These are phyloP conservation scores for Campoletis raptor DNA, from an alignment of 2,888 invertebrate genomes.

Conservation along the genomic window DNA sequence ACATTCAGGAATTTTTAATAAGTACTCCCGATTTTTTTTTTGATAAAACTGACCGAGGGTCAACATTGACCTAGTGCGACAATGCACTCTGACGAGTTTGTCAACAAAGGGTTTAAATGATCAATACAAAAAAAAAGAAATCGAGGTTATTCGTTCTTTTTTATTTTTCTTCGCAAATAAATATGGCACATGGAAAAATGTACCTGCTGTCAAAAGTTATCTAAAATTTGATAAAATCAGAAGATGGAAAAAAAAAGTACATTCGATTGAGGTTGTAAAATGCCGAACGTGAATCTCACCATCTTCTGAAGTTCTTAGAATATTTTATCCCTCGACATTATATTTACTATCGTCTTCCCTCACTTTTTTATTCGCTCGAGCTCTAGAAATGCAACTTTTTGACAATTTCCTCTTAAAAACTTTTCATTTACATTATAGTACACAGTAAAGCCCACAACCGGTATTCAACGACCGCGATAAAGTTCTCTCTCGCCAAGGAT, in stretches of 20 bases:
- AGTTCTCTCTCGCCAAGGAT: conserved; percentile 37
- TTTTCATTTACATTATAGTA: conserved; percentile 51
- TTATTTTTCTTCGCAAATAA: neutral
- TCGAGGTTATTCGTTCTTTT: neutral
- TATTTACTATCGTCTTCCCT: neutral
- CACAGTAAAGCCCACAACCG: conserved; percentile 9
- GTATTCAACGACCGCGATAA: conserved; percentile 43
- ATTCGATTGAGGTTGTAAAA: conserved; percentile 1
- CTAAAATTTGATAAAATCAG: neutral
- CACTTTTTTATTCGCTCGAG: neutral
- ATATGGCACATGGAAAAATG: neutral
- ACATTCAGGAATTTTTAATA: too few relatives aligned
- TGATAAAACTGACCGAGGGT: too few relatives aligned
- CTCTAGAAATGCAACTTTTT: conserved; percentile 3
- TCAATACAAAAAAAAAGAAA: too few relatives aligned
- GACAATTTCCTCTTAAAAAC: conserved; percentile 32
- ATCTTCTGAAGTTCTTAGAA: neutral
- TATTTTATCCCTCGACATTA: neutral
- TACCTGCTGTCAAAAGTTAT: neutral
- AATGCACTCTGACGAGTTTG: too few relatives aligned
- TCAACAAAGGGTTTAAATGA: too few relatives aligned
- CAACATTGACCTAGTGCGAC: too few relatives aligned
- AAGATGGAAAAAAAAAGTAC: neutral
- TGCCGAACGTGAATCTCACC: neutral
- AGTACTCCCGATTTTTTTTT: too few relatives aligned